Evolutionary conservation across 1,140 invertebrate species (phyloP).

Genomic region (Cylas formicarius): DNA sequence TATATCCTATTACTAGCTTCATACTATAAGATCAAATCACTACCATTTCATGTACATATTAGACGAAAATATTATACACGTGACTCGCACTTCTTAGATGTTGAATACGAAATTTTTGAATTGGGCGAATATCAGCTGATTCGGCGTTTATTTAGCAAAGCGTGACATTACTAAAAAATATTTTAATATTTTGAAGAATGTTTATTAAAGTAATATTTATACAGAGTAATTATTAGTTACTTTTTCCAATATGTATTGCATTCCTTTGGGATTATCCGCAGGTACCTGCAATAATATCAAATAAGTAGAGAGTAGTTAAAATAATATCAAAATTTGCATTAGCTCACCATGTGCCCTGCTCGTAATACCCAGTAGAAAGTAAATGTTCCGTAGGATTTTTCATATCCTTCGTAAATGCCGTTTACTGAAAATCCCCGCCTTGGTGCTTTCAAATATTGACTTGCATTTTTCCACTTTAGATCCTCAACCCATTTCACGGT

Average conservation of each 20-base stretch:
- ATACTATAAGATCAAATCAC: no score
- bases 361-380: slow-evolving; percentile 29
- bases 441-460: slow-evolving; percentile 12
- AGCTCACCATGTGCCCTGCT: slow-evolving; percentile 31
- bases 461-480: slow-evolving; percentile 51
- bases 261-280: slow-evolving; percentile 50
- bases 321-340: no score
- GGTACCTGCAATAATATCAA: slow-evolving; percentile 32
- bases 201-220: neutral
- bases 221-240: slow-evolving; percentile 1
- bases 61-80: no score
- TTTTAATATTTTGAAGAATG: no score
- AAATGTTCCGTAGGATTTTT: slow-evolving; percentile 24
- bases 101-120: no score
- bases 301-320: neutral
- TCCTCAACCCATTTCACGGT: slow-evolving; percentile 64
- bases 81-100: no score
- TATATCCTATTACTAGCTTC: no score
- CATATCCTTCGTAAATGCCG: slow-evolving; percentile 24
- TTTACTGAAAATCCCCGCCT: slow-evolving; percentile 18
- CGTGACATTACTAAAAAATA: no score
- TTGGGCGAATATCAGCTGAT: no score
- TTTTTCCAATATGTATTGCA: slow-evolving; percentile 18
- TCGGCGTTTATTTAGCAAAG: no score
- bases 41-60: no score